Evolutionary conservation across 2,113 vertebrate genomes (phyloP), one percentile per base, ranked within the genome.

Genomic region (Rallus limicola): DNA sequence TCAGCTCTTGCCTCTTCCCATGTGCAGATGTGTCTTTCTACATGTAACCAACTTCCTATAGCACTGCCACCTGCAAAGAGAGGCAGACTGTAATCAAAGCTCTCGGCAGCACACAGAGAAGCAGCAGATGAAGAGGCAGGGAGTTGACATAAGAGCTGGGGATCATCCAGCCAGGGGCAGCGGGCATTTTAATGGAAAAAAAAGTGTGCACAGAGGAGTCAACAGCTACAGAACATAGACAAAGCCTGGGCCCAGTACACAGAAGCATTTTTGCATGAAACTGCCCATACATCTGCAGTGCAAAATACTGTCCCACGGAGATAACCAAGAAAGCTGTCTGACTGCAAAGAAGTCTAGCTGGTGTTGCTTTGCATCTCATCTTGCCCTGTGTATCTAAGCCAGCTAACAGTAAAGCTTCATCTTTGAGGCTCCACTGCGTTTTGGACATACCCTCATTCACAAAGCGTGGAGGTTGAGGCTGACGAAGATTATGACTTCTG

Each of bases 401-500:
- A 64, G 9, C 28, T 42, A 13, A 79, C 48, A 0, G 1, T 48
- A 69, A 86, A 86, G 9, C 52, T 68, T 52, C 25, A 34, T 50
- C 31, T 64, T 72, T 13, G 5, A 26, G 34, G 58, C 33, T 82
- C 33, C 4, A 2, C 13, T 6, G 12, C 0, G 0, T n/a, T 29
- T 10, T 42, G 72, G 19, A n/a, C 53, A 23, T 56, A 40, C 28
- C 26, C 48, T 50, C 44, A 48, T 36, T 62, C n/a, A 59, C 17
- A 59, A 33, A 77, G 55, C 26, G 15, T 16, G 44, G 42, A 59
- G 25, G 29, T 16, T 2, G 5, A 69, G 34, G 63, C 63, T 44
- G 58, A 36, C 90, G 67, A 77, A 83, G 29, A 26, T 64, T 79
- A 29, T n/a, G 36, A 28, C 0, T 2, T 55, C 18, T 62, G 68